phyloP scores from a whole-genome alignment of 2,888 invertebrate genomes.

The Chrysolina haemoptera region DNA sequence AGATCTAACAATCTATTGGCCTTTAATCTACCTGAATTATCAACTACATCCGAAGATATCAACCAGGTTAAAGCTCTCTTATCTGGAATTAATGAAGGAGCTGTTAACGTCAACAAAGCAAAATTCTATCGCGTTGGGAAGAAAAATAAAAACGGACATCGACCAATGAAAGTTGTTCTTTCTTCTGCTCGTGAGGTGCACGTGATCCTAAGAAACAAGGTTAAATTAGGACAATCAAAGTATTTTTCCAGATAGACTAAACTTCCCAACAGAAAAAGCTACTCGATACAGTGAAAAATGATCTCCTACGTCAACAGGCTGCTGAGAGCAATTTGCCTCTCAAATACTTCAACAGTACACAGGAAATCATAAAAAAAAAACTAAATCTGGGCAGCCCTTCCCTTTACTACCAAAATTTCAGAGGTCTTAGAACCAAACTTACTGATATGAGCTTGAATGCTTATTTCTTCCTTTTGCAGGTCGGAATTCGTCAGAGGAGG shows the following conservation, averaged over 20 bases:
- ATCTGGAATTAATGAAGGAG: conserved; percentile 4
- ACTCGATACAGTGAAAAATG: conserved; percentile 13
- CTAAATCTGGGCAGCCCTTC: background rate
- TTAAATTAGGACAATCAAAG: background rate
- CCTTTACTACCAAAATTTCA: background rate
- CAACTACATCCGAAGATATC: no score
- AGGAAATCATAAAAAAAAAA: background rate
- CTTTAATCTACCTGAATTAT: background rate
- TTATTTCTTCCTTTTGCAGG: no score
- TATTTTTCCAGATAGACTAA: background rate
- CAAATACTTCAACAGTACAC: conserved; percentile 9
- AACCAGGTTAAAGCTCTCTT: background rate
- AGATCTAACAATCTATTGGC: background rate
- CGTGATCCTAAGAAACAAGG: background rate
- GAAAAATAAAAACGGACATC: background rate
- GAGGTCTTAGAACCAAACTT: conserved; percentile 2
- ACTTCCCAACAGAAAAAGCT: conserved; percentile 2
- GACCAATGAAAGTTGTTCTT: background rate
- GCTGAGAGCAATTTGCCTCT: background rate
- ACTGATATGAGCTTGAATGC: background rate
- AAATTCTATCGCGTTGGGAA: background rate
- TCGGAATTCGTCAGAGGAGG: no score
- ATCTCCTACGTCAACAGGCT: background rate
- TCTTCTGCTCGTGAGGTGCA: conserved; percentile 11
- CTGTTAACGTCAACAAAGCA: background rate